Percentiles rank a stretch among this genome's conserved stretches.
These are phyloP conservation scores for Himalopsyche tibetana DNA, from an alignment of 2,888 invertebrate genomes.

Conservation along the genomic window DNA sequence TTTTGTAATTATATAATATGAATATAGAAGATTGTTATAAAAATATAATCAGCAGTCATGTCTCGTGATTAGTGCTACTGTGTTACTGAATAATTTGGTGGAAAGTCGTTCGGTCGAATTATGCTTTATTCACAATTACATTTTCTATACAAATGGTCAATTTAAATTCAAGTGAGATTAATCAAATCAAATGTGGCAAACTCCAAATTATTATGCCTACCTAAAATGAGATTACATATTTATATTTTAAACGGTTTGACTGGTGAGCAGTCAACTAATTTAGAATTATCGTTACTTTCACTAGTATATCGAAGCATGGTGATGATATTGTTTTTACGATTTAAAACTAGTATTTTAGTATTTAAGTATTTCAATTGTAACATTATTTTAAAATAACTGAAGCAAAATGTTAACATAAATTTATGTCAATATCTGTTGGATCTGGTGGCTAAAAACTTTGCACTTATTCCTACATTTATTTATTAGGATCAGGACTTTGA, in stretches of 20 bases:
- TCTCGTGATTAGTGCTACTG: slow-evolving; percentile 1
- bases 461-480: too few species aligned
- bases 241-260: neutral
- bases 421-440: too few species aligned
- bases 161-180: slow-evolving; percentile 6
- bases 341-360: too few species aligned
- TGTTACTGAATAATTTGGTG: neutral
- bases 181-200: slow-evolving; percentile 20
- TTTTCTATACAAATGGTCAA: neutral
- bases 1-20: neutral
- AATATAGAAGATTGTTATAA: slow-evolving; percentile 8
- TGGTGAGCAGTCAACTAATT: neutral
- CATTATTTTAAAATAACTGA: too few species aligned
- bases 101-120: neutral
- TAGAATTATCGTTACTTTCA: neutral
- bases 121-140: neutral
- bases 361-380: too few species aligned
- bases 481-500: too few species aligned
- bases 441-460: too few species aligned
- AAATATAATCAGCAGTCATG: neutral
- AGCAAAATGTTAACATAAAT: too few species aligned
- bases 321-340: too few species aligned
- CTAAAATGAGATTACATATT: slow-evolving; percentile 20
- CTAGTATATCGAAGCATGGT: neutral
- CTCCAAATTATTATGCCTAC: slow-evolving; percentile 9